Conservation (phyloP, 2,113 vertebrate genomes). For the Orthonyx spaldingii region DNA sequence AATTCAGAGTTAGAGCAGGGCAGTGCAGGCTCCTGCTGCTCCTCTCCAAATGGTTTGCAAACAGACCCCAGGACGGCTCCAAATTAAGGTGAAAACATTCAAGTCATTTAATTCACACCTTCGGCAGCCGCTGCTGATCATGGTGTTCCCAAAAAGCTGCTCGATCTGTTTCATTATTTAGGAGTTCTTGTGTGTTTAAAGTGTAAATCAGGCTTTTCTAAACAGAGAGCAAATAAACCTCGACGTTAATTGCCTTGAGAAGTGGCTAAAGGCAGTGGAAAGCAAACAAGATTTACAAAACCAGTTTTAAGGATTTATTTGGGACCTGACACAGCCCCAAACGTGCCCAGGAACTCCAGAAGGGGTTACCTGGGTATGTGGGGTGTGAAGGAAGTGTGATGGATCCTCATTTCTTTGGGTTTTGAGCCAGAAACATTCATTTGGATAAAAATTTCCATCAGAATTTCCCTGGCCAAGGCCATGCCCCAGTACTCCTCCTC, state of each 20-base stretch:
- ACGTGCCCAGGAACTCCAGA: background rate
- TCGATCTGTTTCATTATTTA: background rate
- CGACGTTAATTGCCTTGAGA: background rate
- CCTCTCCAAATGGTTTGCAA: background rate
- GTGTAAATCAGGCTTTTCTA: background rate
- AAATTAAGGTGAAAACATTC: background rate
- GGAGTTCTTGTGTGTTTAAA: background rate
- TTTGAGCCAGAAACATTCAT: background rate
- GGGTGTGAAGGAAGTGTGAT: background rate
- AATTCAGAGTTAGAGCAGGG: background rate
- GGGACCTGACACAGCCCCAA: background rate
- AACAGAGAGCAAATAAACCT: background rate
- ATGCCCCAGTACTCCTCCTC: rapidly evolving
- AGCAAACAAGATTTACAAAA: background rate
- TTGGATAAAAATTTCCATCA: background rate
- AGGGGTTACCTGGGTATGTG: background rate
- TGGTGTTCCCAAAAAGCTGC: rapidly evolving
- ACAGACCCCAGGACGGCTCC: background rate
- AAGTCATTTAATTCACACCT: background rate
- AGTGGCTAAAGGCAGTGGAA: background rate
- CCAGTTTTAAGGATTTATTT: background rate
- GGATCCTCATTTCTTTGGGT: background rate
- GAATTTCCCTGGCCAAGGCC: background rate
- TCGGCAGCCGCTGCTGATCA: background rate
- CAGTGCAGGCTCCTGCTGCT: background rate